These are phyloP conservation scores for Theretra japonica DNA, from an alignment of 2,888 invertebrate genomes.

Conservation along the genomic window DNA sequence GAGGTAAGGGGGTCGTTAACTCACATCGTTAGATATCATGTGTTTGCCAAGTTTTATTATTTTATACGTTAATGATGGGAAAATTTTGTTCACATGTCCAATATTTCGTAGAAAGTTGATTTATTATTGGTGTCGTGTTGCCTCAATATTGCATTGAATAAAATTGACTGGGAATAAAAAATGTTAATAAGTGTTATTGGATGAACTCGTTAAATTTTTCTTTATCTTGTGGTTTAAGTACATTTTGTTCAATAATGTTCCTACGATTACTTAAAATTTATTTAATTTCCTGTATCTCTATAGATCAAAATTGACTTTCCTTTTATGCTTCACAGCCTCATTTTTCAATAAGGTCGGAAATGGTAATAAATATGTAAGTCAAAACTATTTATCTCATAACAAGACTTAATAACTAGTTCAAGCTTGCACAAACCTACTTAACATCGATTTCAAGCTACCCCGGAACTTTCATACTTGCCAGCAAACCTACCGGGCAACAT, in stretches of 20 bases:
- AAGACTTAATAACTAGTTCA: neutral
- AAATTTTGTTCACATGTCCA: conserved; percentile 4
- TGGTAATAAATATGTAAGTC: neutral
- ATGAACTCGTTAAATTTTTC: neutral
- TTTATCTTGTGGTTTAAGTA: too few species aligned
- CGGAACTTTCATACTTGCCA: neutral
- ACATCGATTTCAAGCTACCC: neutral
- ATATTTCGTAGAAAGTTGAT: conserved; percentile 16
- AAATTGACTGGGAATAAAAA: neutral
- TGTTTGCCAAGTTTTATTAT: conserved; percentile 48
- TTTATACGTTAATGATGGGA: conserved; percentile 50
- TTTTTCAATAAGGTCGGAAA: too few species aligned
- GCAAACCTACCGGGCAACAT: conserved; percentile 13
- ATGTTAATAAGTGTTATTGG: neutral
- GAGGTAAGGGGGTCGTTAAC: conserved; percentile 50
- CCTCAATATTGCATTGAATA: neutral
- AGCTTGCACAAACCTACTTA: conserved; percentile 2
- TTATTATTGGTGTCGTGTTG: conserved; percentile 5
- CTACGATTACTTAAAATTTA: too few species aligned
- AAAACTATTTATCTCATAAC: neutral
- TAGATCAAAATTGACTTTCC: too few species aligned
- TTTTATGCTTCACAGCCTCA: too few species aligned
- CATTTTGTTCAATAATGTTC: too few species aligned
- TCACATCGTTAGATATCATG: conserved; percentile 35
- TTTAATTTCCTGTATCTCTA: too few species aligned